A percentile compares a stretch with the other conserved stretches of the same genome.
Evolutionary conservation across 1,140 invertebrate species (phyloP).

Genomic region (Brachionus paranguensis): DNA sequence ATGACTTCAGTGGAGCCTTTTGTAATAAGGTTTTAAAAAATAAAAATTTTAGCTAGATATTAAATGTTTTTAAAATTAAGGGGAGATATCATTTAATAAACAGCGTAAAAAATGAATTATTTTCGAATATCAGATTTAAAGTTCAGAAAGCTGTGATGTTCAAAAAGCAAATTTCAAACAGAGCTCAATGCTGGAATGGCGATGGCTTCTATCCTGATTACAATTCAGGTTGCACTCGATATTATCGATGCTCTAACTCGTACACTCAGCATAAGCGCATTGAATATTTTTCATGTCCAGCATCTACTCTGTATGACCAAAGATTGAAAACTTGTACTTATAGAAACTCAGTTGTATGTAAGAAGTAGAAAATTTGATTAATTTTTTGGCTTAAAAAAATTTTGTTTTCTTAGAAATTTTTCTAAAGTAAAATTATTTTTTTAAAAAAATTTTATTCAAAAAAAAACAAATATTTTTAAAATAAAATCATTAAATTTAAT

Average conservation of each 20-base stretch:
- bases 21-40: conserved; percentile 43
- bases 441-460: too few species aligned
- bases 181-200: neutral
- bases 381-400: neutral
- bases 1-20: conserved; percentile 46
- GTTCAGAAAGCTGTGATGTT: neutral
- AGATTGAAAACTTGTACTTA: neutral
- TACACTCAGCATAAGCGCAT: neutral
- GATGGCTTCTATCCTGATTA: conserved; percentile 9
- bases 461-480: too few species aligned
- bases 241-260: neutral
- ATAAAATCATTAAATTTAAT: too few species aligned
- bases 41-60: neutral
- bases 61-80: neutral
- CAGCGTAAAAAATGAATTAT: neutral
- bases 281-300: neutral
- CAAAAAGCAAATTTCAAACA: neutral
- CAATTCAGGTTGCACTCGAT: neutral
- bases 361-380: neutral
- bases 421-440: neutral
- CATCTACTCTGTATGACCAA: neutral
- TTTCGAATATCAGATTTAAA: neutral
- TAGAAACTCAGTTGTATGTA: neutral
- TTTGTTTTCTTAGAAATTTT: neutral
- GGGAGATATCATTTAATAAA: conserved; percentile 18